Conservation (phyloP, 2,113 vertebrate genomes). For the Mugil cephalus region DNA sequence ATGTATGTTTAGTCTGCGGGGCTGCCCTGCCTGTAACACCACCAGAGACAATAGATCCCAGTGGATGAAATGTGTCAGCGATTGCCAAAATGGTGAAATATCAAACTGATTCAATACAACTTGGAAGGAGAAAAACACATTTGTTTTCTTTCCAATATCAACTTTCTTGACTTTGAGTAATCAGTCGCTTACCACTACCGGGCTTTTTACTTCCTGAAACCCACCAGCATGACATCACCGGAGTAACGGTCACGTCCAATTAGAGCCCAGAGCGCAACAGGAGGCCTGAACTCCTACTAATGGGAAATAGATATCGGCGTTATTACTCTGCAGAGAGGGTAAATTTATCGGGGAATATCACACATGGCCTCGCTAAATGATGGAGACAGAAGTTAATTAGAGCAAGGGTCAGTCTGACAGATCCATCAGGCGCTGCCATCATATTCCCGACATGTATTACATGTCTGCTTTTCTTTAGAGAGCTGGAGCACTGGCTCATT, state of each 20-base stretch:
- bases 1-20: conserved; percentile 51
- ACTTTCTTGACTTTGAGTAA: conserved; percentile 37
- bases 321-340: conserved; percentile 50
- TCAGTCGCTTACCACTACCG: conserved; percentile 39
- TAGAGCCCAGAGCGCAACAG: conserved; percentile 51
- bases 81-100: conserved; percentile 60
- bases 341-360: conserved; percentile 65
- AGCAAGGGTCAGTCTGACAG: conserved; percentile 69
- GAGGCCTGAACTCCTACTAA: conserved; percentile 58
- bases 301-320: conserved; percentile 66
- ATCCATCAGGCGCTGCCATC: conserved; percentile 60
- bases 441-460: conserved; percentile 57
- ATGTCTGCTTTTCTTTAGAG: conserved; percentile 70
- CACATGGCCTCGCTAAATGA: conserved; percentile 54
- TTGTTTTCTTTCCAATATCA: conserved; percentile 45
- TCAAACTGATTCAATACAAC: conserved; percentile 67
- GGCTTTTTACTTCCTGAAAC: conserved; percentile 52
- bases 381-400: conserved; percentile 72
- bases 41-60: conserved; percentile 54
- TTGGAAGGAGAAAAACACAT: conserved; percentile 46
- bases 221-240: conserved; percentile 66
- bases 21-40: conserved; percentile 38
- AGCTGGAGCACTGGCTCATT: conserved; percentile 22
- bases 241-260: conserved; percentile 64
- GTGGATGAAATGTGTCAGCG: conserved; percentile 40